These are phyloP conservation scores for Dascillus cervinus DNA, from an alignment of 2,888 invertebrate genomes.

Conservation along the genomic window DNA sequence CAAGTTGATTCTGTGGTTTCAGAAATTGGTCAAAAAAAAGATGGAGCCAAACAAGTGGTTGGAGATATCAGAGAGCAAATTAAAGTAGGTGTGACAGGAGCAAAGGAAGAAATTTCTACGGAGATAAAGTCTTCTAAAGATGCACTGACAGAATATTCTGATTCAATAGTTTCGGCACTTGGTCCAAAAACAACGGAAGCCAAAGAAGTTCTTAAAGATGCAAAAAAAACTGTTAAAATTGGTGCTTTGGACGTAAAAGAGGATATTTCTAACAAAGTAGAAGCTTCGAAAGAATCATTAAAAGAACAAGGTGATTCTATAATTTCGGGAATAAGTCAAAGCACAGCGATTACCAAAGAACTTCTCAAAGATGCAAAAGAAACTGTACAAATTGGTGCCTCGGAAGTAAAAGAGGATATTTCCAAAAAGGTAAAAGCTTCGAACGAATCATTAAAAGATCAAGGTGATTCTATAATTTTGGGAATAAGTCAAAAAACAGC, in stretches of 20 bases:
- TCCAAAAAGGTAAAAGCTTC: constrained; percentile 2
- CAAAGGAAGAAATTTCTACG: constrained; percentile 9
- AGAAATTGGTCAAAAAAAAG: constrained; percentile 1
- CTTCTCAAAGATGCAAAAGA: constrained; percentile 1
- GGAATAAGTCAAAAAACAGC: neutral
- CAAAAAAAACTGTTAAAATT: neutral
- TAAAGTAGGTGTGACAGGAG: constrained; percentile 8
- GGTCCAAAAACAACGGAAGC: neutral
- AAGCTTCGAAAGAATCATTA: too few species aligned
- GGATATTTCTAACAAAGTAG: neutral
- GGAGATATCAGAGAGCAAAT: constrained; percentile 1
- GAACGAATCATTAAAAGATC: neutral
- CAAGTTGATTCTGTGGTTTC: too few species aligned
- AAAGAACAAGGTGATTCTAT: too few species aligned
- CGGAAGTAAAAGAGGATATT: constrained; percentile 10
- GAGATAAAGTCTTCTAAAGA: neutral
- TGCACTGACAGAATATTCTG: neutral
- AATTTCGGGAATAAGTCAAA: too few species aligned
- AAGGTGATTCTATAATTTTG: neutral
- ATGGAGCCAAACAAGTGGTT: constrained; percentile 1
- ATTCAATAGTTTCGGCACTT: neutral
- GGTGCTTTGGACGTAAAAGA: constrained; percentile 4
- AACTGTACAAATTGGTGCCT: constrained; percentile 3
- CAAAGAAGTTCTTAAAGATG: neutral
- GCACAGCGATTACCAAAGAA: constrained; percentile 1